Conservation (phyloP, 2,797 vertebrate genomes). For the Australoheros facetus region DNA sequence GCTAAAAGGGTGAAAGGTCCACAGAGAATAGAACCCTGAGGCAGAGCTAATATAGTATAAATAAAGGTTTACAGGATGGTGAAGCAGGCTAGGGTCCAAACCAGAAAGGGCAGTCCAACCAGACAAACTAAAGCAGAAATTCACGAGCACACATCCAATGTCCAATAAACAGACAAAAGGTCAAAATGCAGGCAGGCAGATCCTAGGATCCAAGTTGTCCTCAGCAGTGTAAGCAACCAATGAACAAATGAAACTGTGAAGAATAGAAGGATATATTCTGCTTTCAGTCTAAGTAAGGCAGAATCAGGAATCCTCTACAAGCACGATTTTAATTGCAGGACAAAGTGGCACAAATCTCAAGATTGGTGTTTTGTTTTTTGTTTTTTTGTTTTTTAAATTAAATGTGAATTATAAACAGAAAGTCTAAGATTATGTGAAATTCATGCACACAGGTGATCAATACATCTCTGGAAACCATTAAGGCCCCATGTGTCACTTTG, state of each 20-base stretch:
- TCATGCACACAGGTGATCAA: background rate
- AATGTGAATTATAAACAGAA: background rate
- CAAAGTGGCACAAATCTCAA: background rate
- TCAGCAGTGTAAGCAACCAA: background rate
- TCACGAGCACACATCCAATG: background rate
- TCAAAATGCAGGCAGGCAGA: conserved; percentile 2
- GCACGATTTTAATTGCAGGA: background rate
- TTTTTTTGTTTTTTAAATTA: background rate
- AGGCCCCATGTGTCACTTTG: background rate
- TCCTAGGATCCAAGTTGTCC: background rate
- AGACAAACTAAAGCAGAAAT: background rate
- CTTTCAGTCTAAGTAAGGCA: background rate
- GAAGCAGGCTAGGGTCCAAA: background rate
- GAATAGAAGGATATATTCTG: background rate
- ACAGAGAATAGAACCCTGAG: background rate
- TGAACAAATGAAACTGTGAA: background rate
- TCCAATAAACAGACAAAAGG: conserved; percentile 2
- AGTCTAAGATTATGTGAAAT: background rate
- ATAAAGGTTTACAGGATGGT: background rate
- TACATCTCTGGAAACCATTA: background rate
- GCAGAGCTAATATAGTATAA: background rate
- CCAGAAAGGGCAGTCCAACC: conserved; percentile 4
- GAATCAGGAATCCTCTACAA: background rate
- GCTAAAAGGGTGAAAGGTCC: background rate
- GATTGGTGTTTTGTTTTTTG: background rate